Conservation (phyloP, 2,888 invertebrate species). For the Pyrochroa serraticornis region DNA sequence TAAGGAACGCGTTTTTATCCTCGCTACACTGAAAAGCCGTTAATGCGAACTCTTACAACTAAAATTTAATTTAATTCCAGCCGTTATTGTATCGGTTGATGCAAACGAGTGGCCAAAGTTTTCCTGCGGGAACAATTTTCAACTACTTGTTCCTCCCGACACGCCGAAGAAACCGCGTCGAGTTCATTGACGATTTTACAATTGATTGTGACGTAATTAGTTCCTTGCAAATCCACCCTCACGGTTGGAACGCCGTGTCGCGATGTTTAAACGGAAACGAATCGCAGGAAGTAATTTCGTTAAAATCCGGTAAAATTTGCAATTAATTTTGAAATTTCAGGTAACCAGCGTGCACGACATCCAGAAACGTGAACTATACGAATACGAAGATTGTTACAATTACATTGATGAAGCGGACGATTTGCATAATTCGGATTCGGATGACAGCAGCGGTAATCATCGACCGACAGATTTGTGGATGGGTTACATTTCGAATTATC, state of each 20-base stretch:
- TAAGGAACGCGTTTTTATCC: too few relatives aligned
- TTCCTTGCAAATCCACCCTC: constrained; percentile 86
- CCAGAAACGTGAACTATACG: constrained; percentile 66
- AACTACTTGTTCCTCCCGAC: constrained; percentile 80
- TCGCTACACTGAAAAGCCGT: too few relatives aligned
- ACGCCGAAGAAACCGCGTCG: constrained; percentile 81
- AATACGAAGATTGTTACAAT: constrained; percentile 54
- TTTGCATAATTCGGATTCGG: constrained; percentile 27
- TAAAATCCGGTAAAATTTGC: background rate
- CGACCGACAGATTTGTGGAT: constrained; percentile 56
- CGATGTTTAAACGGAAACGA: constrained; percentile 87
- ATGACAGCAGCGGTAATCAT: constrained; percentile 35
- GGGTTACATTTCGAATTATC: constrained; percentile 52
- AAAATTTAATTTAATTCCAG: too few relatives aligned
- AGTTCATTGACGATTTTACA: constrained; percentile 91
- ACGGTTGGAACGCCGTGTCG: constrained; percentile 87
- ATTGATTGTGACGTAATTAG: constrained; percentile 92
- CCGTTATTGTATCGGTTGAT: constrained; percentile 88
- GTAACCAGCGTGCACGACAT: constrained; percentile 96
- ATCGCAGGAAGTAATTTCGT: constrained; percentile 75
- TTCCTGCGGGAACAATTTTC: constrained; percentile 79
- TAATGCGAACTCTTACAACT: too few relatives aligned
- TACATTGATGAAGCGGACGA: constrained; percentile 43
- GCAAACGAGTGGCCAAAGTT: constrained; percentile 83
- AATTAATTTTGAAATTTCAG: constrained; percentile 53